Percentiles rank a stretch among this genome's conserved stretches.
Conservation (phyloP, 2,888 invertebrate genomes). For the Ommatoiulus sabulosus region DNA sequence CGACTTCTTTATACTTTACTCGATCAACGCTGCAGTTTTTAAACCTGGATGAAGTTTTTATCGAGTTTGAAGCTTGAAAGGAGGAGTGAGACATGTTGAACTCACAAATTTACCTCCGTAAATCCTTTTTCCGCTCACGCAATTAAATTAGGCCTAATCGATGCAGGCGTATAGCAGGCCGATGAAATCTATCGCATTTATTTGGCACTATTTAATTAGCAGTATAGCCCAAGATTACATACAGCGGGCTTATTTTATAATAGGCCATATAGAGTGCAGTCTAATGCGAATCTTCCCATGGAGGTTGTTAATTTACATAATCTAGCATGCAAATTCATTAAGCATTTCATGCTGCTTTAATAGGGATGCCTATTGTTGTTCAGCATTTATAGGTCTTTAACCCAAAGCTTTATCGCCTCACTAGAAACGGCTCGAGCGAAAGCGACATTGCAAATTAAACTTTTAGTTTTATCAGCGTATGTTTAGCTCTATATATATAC, state of each 20-base stretch:
- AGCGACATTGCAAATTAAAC: constrained; percentile 27
- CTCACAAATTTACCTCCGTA: not conserved
- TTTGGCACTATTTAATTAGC: constrained; percentile 53
- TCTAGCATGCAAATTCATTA: constrained; percentile 50
- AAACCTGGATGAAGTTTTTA: not conserved
- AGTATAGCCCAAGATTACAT: constrained; percentile 12
- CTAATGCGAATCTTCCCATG: constrained; percentile 26
- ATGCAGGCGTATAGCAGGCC: not conserved
- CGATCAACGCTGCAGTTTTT: not conserved
- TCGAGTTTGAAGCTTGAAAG: not conserved
- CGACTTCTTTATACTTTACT: not conserved
- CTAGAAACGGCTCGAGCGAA: not conserved
- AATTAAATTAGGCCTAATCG: constrained; percentile 23
- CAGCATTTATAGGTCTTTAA: constrained; percentile 43
- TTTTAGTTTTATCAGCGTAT: not conserved
- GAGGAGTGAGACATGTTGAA: not conserved
- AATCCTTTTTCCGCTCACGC: not conserved
- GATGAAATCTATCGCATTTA: constrained; percentile 35
- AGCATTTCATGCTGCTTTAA: constrained; percentile 49
- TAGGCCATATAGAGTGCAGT: constrained; percentile 17
- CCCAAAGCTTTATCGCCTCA: constrained; percentile 13
- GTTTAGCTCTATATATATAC: not conserved
- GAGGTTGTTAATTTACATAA: constrained; percentile 52
- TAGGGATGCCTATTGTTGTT: constrained; percentile 37
- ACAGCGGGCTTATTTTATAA: constrained; percentile 30